Base-by-base conservation (phyloP, 2,888 invertebrate genomes). In the Seira sanloemensis region DNA sequence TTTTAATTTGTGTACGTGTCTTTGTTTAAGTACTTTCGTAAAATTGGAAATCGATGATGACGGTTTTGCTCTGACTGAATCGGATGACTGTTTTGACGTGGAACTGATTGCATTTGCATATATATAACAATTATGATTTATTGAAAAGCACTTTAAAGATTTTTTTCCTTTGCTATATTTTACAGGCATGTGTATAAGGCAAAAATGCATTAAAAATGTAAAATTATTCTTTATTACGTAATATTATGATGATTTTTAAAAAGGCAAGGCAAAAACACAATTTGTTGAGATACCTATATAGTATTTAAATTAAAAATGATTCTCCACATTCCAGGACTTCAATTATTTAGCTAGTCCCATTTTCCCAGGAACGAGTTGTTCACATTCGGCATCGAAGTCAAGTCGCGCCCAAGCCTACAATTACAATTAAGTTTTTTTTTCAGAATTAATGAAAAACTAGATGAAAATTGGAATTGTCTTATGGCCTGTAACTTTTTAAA, bases 321-420 rank as follows among this genome's bases (percentile, higher is more conserved):
- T 37, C 37, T 37, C 12, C 5, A 37, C 12, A 37, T 37, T 37
- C 12, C n/a, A n/a, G n/a, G 54, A 23, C 9, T 72, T 23, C 9
- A 19, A 74, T 58, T 24, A 23, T 21, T 21, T n/a, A 21, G 37
- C 76, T 78, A 85, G n/a, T 84, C 84, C 87, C 86, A 89, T 25
- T 88, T 86, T 23, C 86, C 85, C 21, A 89, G 66, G 46, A 88
- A 88, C 1, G 87, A 88, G 62, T 84, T 86, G n/a, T 78, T 71
- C 62, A 89, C 72, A 1, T 86, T 77, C 1, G 89, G 87, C 84
- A 89, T 84, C 4, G 87, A 85, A 1, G 74, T 86, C 26, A 89
- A 37, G 2, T 86, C 82, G 37, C 87, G 84, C 23, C 86, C 88
- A 7, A 88, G 78, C 62, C 88, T 88, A 62, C 1, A 80, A 83